Evolutionary conservation across 2,797 vertebrate genomes (phyloP).

Genomic region (Rhinichthys osculus): DNA sequence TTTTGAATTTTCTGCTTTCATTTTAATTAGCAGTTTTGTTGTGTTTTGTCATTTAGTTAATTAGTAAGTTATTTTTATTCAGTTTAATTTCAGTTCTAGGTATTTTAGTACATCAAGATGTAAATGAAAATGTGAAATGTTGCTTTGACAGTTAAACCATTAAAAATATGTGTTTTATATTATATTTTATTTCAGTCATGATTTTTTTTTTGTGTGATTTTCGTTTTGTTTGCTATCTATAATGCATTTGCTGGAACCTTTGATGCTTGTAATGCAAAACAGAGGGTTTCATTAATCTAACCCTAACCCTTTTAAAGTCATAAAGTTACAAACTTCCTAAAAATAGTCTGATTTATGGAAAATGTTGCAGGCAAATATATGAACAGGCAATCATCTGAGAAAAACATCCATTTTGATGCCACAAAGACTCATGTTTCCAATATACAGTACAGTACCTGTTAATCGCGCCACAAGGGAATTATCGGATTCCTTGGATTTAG

Average conservation of each 20-base stretch:
- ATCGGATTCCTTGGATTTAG: not conserved
- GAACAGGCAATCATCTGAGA: not conserved
- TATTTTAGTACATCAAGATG: no score
- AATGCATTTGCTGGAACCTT: not conserved
- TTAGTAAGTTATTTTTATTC: no score
- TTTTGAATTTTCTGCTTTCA: no score
- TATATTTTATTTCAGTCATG: no score
- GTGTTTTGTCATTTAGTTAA: no score
- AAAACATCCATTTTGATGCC: not conserved
- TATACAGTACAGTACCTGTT: not conserved
- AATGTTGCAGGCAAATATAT: not conserved
- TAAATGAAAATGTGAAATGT: no score
- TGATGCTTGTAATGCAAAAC: not conserved
- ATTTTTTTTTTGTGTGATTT: no score
- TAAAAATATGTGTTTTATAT: no score
- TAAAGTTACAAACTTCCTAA: not conserved
- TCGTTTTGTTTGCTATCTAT: not conserved
- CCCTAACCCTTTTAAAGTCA: not conserved
- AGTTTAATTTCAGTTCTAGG: no score
- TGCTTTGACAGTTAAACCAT: no score
- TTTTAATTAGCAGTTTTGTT: no score
- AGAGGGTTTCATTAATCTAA: not conserved
- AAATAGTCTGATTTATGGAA: not conserved
- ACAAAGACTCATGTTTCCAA: not conserved
- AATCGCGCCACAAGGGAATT: not conserved